phyloP scores from a whole-genome alignment of 2,113 vertebrate genomes.

The Leptodactylus fuscus region DNA sequence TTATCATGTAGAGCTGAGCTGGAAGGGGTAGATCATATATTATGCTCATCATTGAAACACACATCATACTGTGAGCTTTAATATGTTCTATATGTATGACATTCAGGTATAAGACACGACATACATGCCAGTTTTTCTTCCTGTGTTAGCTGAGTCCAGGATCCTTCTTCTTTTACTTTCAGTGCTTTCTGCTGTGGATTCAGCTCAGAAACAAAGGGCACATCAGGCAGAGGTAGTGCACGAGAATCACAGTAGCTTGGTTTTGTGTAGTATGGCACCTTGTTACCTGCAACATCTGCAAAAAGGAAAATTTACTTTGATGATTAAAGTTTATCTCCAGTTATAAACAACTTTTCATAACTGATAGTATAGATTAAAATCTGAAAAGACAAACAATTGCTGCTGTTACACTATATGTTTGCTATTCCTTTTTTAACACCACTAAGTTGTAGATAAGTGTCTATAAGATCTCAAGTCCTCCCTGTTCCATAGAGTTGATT shows the following conservation, averaged over 20 bases:
- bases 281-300: constrained; percentile 32
- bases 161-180: constrained; percentile 70
- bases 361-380: no score
- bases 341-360: no score
- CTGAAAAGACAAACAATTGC: no score
- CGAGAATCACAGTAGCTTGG: constrained; percentile 68
- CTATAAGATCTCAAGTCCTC: no score
- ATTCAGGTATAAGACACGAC: not conserved
- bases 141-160: constrained; percentile 68
- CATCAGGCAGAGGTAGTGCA: constrained; percentile 68
- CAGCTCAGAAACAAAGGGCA: constrained; percentile 64
- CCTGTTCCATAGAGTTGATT: no score
- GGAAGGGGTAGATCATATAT: no score
- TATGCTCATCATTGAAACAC: no score
- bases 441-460: no score
- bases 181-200: constrained; percentile 66
- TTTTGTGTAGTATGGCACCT: constrained; percentile 61
- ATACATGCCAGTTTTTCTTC: constrained; percentile 71
- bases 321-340: not conserved
- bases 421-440: no score
- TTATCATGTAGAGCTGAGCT: no score
- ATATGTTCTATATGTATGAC: not conserved
- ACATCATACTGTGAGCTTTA: no score
- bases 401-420: no score
- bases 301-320: not conserved